Evolutionary conservation across 35 echinoderm and acorn worm genomes (phyloP).

Genomic region (Acanthaster planci): DNA sequence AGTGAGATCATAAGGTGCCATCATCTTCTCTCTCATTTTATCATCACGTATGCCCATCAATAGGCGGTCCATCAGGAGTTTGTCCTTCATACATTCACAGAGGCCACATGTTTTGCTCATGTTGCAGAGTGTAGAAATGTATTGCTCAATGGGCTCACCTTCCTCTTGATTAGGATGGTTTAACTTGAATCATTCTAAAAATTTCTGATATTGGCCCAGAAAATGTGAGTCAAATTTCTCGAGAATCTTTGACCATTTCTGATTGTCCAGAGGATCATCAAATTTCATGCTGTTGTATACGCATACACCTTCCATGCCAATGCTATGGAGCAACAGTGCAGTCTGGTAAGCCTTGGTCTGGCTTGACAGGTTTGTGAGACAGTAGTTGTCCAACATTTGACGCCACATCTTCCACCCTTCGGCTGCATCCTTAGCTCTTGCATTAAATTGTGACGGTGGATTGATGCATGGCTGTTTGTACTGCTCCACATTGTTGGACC

Average conservation of each 20-base stretch:
- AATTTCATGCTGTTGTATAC: slow-evolving; percentile 18
- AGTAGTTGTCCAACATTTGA: slow-evolving; percentile 31
- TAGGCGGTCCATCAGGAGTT: slow-evolving; percentile 9
- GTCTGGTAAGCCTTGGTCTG: slow-evolving; percentile 19
- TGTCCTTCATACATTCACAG: slow-evolving; percentile 42
- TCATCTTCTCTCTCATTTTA: background rate
- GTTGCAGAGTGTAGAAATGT: slow-evolving; percentile 8
- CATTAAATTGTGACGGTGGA: too few species aligned
- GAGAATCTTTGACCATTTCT: slow-evolving; percentile 31
- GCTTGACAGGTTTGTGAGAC: slow-evolving; percentile 2
- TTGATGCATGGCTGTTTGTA: too few species aligned
- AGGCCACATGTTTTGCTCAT: slow-evolving; percentile 40
- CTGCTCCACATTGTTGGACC: too few species aligned
- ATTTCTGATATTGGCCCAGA: slow-evolving; percentile 22
- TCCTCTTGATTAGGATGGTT: slow-evolving; percentile 20
- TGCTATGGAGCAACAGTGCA: slow-evolving; percentile 11
- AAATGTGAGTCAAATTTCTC: too few species aligned
- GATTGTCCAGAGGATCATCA: slow-evolving; percentile 17
- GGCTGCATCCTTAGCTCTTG: too few species aligned
- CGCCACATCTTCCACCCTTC: too few species aligned
- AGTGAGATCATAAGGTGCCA: too few species aligned
- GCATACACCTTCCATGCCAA: slow-evolving; percentile 4
- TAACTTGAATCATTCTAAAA: slow-evolving; percentile 22
- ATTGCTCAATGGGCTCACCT: slow-evolving; percentile 4
- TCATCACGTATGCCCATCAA: slow-evolving; percentile 34